phyloP scores from a whole-genome alignment of 92 coral and sea anemone genomes.

The Chrysogorgia sp. region DNA sequence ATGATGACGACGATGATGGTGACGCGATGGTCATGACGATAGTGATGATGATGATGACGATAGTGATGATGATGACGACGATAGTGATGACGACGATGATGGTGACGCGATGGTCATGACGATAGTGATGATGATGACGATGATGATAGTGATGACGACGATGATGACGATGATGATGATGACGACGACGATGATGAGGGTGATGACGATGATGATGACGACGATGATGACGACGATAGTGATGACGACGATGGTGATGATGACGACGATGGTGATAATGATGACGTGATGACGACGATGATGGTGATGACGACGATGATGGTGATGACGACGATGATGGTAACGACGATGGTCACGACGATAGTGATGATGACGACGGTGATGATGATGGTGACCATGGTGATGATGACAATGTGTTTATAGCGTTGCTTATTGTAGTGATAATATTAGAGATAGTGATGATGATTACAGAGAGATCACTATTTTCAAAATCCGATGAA shows the following conservation, averaged over 20 bases:
- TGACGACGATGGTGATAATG: too few species aligned
- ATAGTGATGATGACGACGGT: conserved; percentile 1
- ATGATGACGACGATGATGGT: conserved; percentile 10
- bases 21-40: background rate
- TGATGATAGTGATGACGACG: conserved; percentile 25
- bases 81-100: conserved; percentile 11
- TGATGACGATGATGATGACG: background rate
- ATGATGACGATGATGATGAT: conserved; percentile 2
- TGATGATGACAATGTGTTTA: background rate
- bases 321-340: background rate
- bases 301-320: background rate
- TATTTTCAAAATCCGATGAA: background rate
- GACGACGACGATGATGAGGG: conserved; percentile 13
- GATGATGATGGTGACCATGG: background rate
- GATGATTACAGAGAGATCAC: background rate
- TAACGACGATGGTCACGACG: background rate
- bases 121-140: background rate
- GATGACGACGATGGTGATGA: conserved; percentile 5
- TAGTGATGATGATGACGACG: background rate
- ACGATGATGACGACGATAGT: background rate
- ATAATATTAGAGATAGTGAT: background rate
- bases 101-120: too few species aligned
- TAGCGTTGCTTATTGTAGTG: background rate
- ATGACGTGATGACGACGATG: too few species aligned
- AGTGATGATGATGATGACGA: conserved; percentile 6